Evolutionary conservation across 2,113 vertebrate genomes (phyloP), one percentile per base, ranked within the genome.

Genomic region (Nannobrachium achirus): DNA sequence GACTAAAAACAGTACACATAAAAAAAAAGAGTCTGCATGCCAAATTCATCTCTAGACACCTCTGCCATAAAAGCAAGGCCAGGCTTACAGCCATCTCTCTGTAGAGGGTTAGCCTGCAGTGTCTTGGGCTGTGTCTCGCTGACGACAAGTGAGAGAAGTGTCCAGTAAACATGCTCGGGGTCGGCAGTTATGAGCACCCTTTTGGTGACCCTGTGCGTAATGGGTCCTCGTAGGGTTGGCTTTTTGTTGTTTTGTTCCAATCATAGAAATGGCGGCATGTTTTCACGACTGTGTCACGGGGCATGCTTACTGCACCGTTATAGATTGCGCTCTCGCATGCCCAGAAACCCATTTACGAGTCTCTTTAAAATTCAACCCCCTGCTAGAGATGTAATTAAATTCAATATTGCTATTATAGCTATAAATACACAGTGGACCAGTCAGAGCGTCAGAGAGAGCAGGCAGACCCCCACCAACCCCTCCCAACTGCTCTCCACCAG

Each of bases 361-460:
- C 75, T 80, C 56, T n/a, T 84, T 87, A 81, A 86, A 88, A 82
- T 66, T 62, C 75, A 65, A 44, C 13, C n/a, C 45, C 66, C 53
- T 10, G 64, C 65, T 68, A 56, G 69, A 70, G 82, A 80, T 14
- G 55, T 76, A 84, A 86, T 89, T 86, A 86, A 78, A 81, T 83
- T 76, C 79, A 80, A 74, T 83, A 78, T 75, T 77, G 68, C 88
- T 82, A 67, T 84, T 83, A 78, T 75, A 75, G 68, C 88, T 82
- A 67, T 84, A 88, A 86, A 82, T 83, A 86, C 79, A 83, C 42
- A 73, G 67, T 20, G 40, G 72, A 59, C 45, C 1, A 2, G 55
- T 53, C 39, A 63, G 75, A 77, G 65, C 77, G 67, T 63, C 42
- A 61, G 50, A 14, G 50, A 14, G 39, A 53, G 51, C 38, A 45